These are phyloP conservation scores for Apodemus speciosus DNA, from an alignment of 2,113 vertebrate genomes.

Conservation along the genomic window DNA sequence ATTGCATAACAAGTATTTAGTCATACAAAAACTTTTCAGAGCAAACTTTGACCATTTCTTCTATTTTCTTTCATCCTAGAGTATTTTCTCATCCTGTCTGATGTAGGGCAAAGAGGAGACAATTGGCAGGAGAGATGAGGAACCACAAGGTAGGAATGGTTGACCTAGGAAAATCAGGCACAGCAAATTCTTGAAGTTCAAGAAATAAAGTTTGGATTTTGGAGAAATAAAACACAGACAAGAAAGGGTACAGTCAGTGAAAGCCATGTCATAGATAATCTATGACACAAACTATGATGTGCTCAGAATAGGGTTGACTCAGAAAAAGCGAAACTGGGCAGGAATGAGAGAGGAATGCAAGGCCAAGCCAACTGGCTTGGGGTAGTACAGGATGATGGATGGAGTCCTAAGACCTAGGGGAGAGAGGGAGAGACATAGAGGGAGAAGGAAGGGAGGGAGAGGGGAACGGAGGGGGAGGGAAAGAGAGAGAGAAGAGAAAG, in stretches of 20 bases:
- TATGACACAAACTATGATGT: constrained; percentile 38
- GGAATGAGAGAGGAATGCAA: constrained; percentile 64
- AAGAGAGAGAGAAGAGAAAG: not conserved
- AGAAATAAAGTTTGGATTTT: constrained; percentile 22
- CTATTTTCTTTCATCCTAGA: not conserved
- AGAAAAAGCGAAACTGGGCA: constrained; percentile 33
- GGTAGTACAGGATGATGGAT: not conserved
- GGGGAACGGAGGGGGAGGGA: not conserved
- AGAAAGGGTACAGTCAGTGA: not conserved
- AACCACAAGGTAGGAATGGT: not conserved
- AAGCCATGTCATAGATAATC: constrained; percentile 37
- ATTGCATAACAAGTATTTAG: not conserved
- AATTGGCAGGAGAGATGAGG: not conserved
- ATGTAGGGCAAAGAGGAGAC: not conserved
- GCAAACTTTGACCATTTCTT: not conserved
- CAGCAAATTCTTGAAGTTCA: not conserved
- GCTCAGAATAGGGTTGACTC: constrained; percentile 13
- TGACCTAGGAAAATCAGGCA: not conserved
- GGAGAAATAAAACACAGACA: not conserved
- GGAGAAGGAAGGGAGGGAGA: not conserved
- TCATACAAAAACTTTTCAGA: not conserved
- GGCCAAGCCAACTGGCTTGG: constrained; percentile 45
- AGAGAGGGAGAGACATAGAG: not conserved
- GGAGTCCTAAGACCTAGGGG: not conserved
- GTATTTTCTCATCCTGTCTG: not conserved